Evolutionary conservation across 1,140 invertebrate species (phyloP), one percentile per base, ranked within the genome.

Genomic region (Euwallacea similis): DNA sequence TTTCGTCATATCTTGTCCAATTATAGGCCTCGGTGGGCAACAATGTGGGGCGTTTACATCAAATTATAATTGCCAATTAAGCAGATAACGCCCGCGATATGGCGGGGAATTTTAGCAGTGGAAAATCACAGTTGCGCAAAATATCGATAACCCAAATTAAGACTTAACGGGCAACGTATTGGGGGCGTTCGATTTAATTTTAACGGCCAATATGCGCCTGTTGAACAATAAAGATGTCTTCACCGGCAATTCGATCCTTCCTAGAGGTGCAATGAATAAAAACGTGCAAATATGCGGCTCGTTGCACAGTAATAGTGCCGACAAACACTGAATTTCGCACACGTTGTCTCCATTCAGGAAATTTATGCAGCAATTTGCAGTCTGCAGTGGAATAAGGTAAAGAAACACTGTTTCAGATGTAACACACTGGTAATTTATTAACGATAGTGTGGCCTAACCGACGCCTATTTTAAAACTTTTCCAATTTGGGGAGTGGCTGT

Each of bases 31-130:
- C 9, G 46, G 3, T 13, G 9, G 46, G 2, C 54, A 56, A 21
- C 16, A 21, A 56, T 56, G 54, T 50, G 21, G 16, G 16, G 16
- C 54, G 54, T 15, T n/a, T 56, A 21, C 54, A 21, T 56, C 16
- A 56, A 8, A 56, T 56, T 56, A 56, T 56, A 56, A 56, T 56
- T 56, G 54, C 11, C 54, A 56, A 56, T 56, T 56, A 56, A 56
- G 54, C 16, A 56, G 54, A 56, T 56, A 56, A 56, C 16, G 16
- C 16, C 9, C 21, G 21, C 21, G 21, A 33, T 33, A 33, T 33
- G 21, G 4, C 21, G 21, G 21, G 1, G 21, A 33, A 33, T 33
- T 33, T 33, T 33, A 33, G 21, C 21, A 33, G 1, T 33, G 21
- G 21, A 33, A 33, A 33, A 33, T 33, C 21, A 33, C 4, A 33